Evolutionary conservation across 30 jellyfish, hydroid and myxozoan species (phyloP), one percentile per base, ranked within the genome.

Genomic region (Hydra vulgaris): DNA sequence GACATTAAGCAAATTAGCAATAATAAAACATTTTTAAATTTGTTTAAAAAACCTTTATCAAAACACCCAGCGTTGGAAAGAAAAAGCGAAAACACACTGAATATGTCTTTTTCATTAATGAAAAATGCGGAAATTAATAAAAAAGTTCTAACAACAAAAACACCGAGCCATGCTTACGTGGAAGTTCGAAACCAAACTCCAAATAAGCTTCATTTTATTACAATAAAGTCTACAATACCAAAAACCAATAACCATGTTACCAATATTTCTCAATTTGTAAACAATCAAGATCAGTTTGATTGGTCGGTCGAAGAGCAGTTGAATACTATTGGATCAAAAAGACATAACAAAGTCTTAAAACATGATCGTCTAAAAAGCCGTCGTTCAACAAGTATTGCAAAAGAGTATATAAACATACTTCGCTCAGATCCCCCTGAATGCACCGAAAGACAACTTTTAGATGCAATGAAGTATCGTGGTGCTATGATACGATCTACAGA

Each of bases 361-460:
- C 82, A 23, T 55, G 83, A 81, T n/a, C 81, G 55, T 22, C 24
- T 68, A 24, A 87, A 94, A 83, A 82, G 80, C 56, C 86, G 89
- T 71, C 90, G 99, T 16, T 87, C 98, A 15, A 87, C 96, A 56
- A 94, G 95, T 76, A 94, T 94, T 21, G 96, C 96, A 56, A 94
- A 74, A 74, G 99, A 94, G 61, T 94, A 94, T 27, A 94, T 94
- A 22, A 86, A 84, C 80, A 94, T 94, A 17, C 86, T 94, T 78
- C 95, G 99, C 23, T 94, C 99, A 27, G 99, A 94, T 71, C 99
- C 99, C 8, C 99, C 99, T 17, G 99, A 94, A 74, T 94, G 99
- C 79, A 94, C 99, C 3, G 99, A 88, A 24, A 82, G 61, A 17
- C 95, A 94, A 25, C 88, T 94, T 90, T 71, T 88, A 23, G 81